These are phyloP conservation scores for Spea multiplicata DNA, from an alignment of 2,113 vertebrate species.

Conservation along the genomic window DNA sequence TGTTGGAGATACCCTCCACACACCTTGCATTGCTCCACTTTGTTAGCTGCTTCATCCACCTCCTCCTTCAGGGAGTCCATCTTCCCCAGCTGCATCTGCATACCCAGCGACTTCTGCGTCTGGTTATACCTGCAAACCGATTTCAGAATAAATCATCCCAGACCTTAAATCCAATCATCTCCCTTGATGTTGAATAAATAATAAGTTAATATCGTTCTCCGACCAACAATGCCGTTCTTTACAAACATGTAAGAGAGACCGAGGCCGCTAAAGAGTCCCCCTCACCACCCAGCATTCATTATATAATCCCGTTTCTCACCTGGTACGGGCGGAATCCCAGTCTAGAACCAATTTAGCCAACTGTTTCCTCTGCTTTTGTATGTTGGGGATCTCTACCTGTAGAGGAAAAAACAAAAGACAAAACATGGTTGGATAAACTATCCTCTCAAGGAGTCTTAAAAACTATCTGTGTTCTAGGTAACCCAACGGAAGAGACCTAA, in stretches of 20 bases:
- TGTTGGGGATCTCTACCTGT: constrained; percentile 93
- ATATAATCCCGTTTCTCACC: constrained; percentile 64
- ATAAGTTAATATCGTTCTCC: too few relatives aligned
- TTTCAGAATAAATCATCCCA: background rate
- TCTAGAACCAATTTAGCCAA: constrained; percentile 91
- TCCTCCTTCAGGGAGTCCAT: constrained; percentile 95
- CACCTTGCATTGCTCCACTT: constrained; percentile 98
- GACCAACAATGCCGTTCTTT: background rate
- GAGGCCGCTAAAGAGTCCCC: background rate
- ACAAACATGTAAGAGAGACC: too few relatives aligned
- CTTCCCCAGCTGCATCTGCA: constrained; percentile 93
- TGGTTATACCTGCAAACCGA: constrained; percentile 85
- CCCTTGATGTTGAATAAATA: background rate
- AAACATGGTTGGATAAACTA: too few relatives aligned
- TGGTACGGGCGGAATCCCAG: constrained; percentile 93
- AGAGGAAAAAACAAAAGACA: background rate
- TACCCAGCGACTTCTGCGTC: constrained; percentile 95
- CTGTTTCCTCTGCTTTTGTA: constrained; percentile 96
- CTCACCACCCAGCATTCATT: background rate
- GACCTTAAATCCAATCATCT: background rate
- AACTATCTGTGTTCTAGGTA: too few relatives aligned
- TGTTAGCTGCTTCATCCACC: constrained; percentile 96
- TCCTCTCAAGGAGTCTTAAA: too few relatives aligned
- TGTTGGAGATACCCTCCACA: background rate
- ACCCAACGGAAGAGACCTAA: too few relatives aligned